Evolutionary conservation across 2,888 invertebrate species (phyloP).

Genomic region (Philereme transversata): DNA sequence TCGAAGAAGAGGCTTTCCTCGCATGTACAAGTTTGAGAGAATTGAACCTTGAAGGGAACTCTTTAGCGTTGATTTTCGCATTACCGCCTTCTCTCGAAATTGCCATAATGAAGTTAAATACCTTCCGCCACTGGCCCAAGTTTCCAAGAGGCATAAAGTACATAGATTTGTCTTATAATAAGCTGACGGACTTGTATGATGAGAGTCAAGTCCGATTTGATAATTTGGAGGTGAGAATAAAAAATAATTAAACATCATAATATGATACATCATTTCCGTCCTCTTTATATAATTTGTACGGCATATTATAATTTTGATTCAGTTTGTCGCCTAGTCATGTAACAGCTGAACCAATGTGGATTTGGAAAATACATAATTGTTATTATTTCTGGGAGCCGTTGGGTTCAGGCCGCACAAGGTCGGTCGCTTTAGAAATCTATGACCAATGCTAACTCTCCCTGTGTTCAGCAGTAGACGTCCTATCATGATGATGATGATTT

Average conservation of each 20-base stretch:
- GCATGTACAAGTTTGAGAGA: constrained; percentile 66
- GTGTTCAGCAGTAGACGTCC: too few relatives aligned
- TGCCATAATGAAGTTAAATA: constrained; percentile 69
- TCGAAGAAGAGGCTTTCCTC: constrained; percentile 70
- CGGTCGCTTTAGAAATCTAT: too few relatives aligned
- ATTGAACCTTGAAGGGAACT: constrained; percentile 76
- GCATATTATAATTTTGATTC: too few relatives aligned
- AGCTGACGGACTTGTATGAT: constrained; percentile 66
- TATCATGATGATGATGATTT: too few relatives aligned
- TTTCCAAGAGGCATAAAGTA: constrained; percentile 72
- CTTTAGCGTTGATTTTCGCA: constrained; percentile 70
- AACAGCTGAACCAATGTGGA: too few relatives aligned
- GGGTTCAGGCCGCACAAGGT: too few relatives aligned
- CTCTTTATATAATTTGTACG: too few relatives aligned
- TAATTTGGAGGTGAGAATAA: constrained; percentile 67
- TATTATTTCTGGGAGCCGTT: too few relatives aligned
- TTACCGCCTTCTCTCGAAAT: constrained; percentile 69
- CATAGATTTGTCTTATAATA: constrained; percentile 74
- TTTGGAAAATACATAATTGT: too few relatives aligned
- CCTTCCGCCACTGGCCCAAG: constrained; percentile 72
- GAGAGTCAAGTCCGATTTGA: constrained; percentile 59
- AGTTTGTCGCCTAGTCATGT: too few relatives aligned
- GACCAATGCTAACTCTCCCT: too few relatives aligned
- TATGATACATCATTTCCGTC: too few relatives aligned
- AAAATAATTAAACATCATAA: neutral